Evolutionary conservation across 2,113 vertebrate species (phyloP), one percentile per base, ranked within the genome.

Genomic region (Heloderma charlesbogerti): DNA sequence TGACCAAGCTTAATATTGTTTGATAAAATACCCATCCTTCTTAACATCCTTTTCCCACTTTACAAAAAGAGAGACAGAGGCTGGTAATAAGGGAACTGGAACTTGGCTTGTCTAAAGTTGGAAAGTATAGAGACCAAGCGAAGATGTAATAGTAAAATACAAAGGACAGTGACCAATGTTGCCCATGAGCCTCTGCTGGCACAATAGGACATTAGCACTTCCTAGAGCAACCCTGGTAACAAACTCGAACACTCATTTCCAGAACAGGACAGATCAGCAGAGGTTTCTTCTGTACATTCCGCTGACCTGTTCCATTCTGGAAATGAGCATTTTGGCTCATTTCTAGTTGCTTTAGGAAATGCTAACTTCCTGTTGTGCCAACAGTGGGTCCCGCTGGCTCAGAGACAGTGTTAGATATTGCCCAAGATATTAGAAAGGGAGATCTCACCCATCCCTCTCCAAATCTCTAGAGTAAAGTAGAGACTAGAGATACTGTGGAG

Each of bases 41-140:
- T 3, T 18, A 22, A 51, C 4, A 29, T 37, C 89, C 89, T 7
- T 10, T 18, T 87, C 57, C n/a, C 45, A 75, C 18, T 60, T 69
- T 94, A 85, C 37, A 89, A 85, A 0, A 82, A 0, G 22, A 40
- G 85, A 79, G 40, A 90, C 12, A 6, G 31, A 91, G 27, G 88
- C 8, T 87, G 10, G n/a, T 89, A 94, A 90, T 75, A 92, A 87
- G 82, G 54, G 51, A 88, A 29, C 8, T 74, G 37, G 51, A 77
- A 25, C 51, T 45, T 77, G n/a, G 27, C 13, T 34, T 81, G 37
- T 48, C 45, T 48, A 79, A 51, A 57, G 20, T 10, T 69, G 84
- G 15, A 84, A 74, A 87, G 12, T 75, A n/a, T 75, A 13, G 66
- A 63, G 57, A 29, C 18, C 16, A 40, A 29, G 57, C n/a, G 5